Conservation (phyloP, 2,797 vertebrate species). For the Denticeps clupeoides region DNA sequence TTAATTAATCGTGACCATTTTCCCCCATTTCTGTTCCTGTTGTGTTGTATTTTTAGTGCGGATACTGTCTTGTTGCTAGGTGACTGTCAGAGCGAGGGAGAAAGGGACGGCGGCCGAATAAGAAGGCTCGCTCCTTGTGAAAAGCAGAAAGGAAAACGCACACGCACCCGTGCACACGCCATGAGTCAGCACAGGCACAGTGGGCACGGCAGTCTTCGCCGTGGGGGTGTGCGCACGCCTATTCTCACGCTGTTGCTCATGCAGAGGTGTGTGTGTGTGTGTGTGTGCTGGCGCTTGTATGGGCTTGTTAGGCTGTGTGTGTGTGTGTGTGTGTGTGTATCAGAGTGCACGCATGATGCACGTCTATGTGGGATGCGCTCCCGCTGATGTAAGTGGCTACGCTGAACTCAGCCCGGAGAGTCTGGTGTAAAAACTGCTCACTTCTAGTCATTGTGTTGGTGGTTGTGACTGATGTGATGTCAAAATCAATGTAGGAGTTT, state of each 20-base stretch:
- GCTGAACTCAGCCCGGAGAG: no score
- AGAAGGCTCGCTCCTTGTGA: constrained; percentile 41
- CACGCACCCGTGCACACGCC: constrained; percentile 33
- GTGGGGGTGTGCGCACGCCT: neutral
- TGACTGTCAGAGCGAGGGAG: constrained; percentile 49
- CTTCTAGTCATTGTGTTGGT: no score
- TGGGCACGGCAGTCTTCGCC: constrained; percentile 1
- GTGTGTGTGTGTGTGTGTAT: neutral
- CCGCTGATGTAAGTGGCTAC: no score
- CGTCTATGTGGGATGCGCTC: no score
- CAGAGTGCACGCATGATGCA: no score
- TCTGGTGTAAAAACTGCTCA: no score
- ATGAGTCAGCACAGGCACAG: constrained; percentile 55
- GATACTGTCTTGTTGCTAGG: constrained; percentile 66
- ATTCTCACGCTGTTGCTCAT: constrained; percentile 1
- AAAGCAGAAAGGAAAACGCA: constrained; percentile 51
- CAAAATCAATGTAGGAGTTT: no score
- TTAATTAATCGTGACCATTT: no score
- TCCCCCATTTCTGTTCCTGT: constrained; percentile 49
- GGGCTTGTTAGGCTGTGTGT: no score
- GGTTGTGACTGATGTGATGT: no score
- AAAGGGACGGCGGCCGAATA: constrained; percentile 35
- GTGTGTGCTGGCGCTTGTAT: neutral
- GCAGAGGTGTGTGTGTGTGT: neutral
- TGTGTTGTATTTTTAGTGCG: constrained; percentile 57